Percentiles rank a stretch among this genome's conserved stretches.
Evolutionary conservation across 1,140 invertebrate genomes (phyloP).

Genomic region (Drosophila jambulina): DNA sequence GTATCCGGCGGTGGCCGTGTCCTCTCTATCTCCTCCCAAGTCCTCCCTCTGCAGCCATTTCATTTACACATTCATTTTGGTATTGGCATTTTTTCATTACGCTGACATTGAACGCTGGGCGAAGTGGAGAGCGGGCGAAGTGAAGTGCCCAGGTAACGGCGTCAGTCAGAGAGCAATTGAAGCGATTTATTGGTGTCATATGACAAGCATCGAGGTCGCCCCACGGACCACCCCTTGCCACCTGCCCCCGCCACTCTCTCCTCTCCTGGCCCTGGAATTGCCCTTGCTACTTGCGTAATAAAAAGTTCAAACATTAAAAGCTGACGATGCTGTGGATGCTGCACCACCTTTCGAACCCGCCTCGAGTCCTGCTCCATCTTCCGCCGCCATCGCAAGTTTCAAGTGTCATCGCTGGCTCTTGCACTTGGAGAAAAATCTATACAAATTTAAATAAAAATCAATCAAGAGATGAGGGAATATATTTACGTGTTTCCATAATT

Average conservation of each 20-base stretch:
- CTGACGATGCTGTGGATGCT: slow-evolving; percentile 44
- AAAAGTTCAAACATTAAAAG: slow-evolving; percentile 82
- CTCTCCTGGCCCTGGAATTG: slow-evolving; percentile 9
- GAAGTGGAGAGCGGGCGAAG: neutral
- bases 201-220: slow-evolving; percentile 68
- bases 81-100: slow-evolving; percentile 82
- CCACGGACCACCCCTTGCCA: neutral
- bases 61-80: slow-evolving; percentile 80
- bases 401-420: slow-evolving; percentile 61
- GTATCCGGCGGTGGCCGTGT: slow-evolving; percentile 1
- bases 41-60: slow-evolving; percentile 51
- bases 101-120: slow-evolving; percentile 60
- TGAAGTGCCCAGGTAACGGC: slow-evolving; percentile 57
- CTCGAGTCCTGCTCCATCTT: slow-evolving; percentile 27
- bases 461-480: neutral
- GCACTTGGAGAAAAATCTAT: slow-evolving; percentile 11
- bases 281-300: slow-evolving; percentile 65
- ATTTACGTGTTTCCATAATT: neutral
- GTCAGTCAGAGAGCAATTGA: slow-evolving; percentile 83
- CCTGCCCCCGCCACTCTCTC: neutral
- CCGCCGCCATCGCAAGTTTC: slow-evolving; percentile 55
- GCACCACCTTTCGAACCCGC: slow-evolving; percentile 19
- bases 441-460: neutral
- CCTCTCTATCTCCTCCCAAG: neutral
- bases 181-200: slow-evolving; percentile 85